These are phyloP conservation scores for Coreius guichenoti DNA, from an alignment of 2,797 vertebrate genomes.

Conservation along the genomic window DNA sequence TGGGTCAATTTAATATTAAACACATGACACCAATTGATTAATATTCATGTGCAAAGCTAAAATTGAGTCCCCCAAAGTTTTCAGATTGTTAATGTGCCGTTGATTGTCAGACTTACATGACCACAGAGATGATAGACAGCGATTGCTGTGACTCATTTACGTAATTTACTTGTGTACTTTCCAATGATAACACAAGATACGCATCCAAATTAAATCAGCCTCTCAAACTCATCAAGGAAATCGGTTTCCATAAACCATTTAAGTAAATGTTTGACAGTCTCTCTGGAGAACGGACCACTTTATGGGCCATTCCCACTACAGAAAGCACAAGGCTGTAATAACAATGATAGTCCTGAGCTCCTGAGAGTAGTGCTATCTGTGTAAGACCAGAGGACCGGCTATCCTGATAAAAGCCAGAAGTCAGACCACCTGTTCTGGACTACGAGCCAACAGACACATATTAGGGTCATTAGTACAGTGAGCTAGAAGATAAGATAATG, in stretches of 20 bases:
- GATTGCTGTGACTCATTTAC: slow-evolving; percentile 23
- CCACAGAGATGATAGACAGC: slow-evolving; percentile 10
- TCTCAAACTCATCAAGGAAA: slow-evolving; percentile 44
- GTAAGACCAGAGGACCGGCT: slow-evolving; percentile 66
- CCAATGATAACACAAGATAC: slow-evolving; percentile 31
- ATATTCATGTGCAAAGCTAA: not conserved
- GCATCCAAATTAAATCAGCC: slow-evolving; percentile 27
- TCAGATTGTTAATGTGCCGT: not conserved
- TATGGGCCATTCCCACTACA: slow-evolving; percentile 12
- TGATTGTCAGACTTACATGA: not conserved
- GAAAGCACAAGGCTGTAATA: slow-evolving; percentile 71
- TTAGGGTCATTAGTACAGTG: slow-evolving; percentile 57
- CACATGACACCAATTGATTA: not conserved
- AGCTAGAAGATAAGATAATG: slow-evolving; percentile 57
- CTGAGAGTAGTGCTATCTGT: slow-evolving; percentile 74
- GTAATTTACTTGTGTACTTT: slow-evolving; percentile 44
- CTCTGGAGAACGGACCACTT: slow-evolving; percentile 16
- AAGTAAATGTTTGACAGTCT: slow-evolving; percentile 19
- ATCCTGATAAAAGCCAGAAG: slow-evolving; percentile 74
- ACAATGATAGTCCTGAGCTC: slow-evolving; percentile 80
- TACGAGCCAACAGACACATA: slow-evolving; percentile 8
- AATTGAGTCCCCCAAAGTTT: not conserved
- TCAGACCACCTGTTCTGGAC: slow-evolving; percentile 48
- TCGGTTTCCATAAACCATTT: slow-evolving; percentile 37
- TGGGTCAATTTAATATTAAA: not conserved